Conservation (phyloP, 2,113 vertebrate genomes). For the Coracopsis vasa region DNA sequence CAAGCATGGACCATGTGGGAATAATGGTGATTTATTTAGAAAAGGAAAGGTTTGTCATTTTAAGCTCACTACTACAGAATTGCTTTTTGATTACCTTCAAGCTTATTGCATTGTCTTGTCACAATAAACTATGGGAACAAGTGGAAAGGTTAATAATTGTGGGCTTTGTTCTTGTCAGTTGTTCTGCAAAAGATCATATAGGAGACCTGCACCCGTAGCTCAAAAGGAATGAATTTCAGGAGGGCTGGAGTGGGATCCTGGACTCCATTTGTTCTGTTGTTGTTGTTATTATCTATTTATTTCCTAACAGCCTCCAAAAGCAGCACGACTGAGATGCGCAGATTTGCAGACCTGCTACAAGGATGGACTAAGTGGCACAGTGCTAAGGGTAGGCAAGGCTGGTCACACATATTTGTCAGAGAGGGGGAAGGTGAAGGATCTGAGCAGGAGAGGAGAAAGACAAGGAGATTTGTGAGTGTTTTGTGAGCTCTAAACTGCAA, state of each 20-base stretch:
- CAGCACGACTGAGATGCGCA: not conserved
- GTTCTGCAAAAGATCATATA: constrained; percentile 38
- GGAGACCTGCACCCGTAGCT: not conserved
- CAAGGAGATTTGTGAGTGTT: not conserved
- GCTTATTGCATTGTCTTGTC: constrained; percentile 83
- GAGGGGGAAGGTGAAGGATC: not conserved
- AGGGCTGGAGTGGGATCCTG: not conserved
- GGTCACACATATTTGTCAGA: not conserved
- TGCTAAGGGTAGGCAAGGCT: not conserved
- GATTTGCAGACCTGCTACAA: not conserved
- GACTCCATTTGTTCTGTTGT: not conserved
- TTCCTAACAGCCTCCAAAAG: not conserved
- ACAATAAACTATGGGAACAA: constrained; percentile 82
- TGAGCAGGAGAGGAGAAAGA: not conserved
- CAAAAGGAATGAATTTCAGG: not conserved
- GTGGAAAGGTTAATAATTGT: constrained; percentile 81
- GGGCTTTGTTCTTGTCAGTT: constrained; percentile 72
- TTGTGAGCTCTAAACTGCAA: not conserved
- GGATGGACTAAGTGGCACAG: not conserved
- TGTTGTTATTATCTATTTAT: not conserved
- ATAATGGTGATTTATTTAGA: constrained; percentile 84
- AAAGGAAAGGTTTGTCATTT: constrained; percentile 82
- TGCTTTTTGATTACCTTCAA: constrained; percentile 82
- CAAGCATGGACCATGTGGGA: constrained; percentile 75
- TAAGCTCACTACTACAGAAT: constrained; percentile 81